Conservation (phyloP, 2,797 vertebrate genomes). For the Falco biarmicus region DNA sequence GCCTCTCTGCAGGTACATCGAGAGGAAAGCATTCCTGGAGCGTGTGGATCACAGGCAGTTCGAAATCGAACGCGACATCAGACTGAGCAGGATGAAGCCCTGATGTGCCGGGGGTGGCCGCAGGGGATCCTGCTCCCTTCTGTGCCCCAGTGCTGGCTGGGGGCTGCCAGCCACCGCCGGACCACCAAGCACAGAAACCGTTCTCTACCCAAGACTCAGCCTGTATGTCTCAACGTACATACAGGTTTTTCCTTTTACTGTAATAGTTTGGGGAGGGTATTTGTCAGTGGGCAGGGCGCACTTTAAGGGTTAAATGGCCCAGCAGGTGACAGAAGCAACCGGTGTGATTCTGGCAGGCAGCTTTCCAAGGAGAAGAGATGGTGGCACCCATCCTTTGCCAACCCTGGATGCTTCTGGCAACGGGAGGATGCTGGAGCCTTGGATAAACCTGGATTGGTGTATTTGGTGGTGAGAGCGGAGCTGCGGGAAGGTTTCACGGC, state of each 20-base stretch:
- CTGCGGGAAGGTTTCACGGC: neutral
- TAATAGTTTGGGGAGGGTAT: constrained; percentile 45
- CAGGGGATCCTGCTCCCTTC: neutral
- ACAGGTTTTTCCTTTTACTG: constrained; percentile 60
- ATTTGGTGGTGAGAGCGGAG: neutral
- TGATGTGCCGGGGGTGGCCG: constrained; percentile 65
- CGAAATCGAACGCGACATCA: constrained; percentile 89
- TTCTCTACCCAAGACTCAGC: constrained; percentile 45
- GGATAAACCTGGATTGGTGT: neutral
- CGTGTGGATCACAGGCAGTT: constrained; percentile 96
- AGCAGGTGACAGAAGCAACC: neutral
- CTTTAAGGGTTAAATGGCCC: neutral
- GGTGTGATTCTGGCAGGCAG: neutral
- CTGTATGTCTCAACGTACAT: neutral
- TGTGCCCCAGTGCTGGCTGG: neutral
- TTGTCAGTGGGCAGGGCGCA: constrained; percentile 27
- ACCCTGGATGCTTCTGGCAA: neutral
- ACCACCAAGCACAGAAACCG: neutral
- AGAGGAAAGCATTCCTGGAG: constrained; percentile 95
- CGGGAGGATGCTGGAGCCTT: neutral
- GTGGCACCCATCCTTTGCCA: neutral
- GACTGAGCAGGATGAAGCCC: constrained; percentile 92
- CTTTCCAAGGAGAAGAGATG: neutral
- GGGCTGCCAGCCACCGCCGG: neutral
- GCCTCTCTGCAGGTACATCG: constrained; percentile 87